A percentile compares a stretch with the other conserved stretches of the same genome.
Evolutionary conservation across 37 sponge, comb jelly and placozoan genomes (phyloP).

Genomic region (Tethya wilhelma): DNA sequence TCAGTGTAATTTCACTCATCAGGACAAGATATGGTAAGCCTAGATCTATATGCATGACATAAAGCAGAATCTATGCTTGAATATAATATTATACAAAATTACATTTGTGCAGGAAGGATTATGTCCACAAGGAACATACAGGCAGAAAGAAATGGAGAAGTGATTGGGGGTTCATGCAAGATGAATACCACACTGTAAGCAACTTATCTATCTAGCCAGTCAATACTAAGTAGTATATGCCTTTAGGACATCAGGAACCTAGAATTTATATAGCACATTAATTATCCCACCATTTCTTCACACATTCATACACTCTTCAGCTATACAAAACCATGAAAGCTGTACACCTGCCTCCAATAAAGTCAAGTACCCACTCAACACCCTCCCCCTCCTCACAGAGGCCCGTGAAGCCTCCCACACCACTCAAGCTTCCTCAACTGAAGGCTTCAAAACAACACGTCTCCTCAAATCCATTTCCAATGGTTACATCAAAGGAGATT

Average conservation of each 20-base stretch:
- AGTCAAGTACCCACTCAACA: neutral
- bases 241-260: neutral
- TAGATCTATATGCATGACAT: neutral
- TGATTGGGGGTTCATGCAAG: conserved; percentile 79
- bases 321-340: neutral
- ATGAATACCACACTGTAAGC: conserved; percentile 60
- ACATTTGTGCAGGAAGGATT: conserved; percentile 72
- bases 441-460: conserved; percentile 31
- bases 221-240: neutral
- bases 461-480: conserved; percentile 62
- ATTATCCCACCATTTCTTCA: neutral
- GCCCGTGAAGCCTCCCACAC: neutral
- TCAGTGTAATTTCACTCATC: conserved; percentile 31
- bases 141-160: conserved; percentile 58
- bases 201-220: neutral
- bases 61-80: neutral
- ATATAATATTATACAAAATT: neutral
- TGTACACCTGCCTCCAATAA: conserved; percentile 1
- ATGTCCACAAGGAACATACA: conserved; percentile 66
- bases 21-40: conserved; percentile 75
- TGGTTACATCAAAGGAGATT: conserved; percentile 64
- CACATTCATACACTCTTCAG: neutral
- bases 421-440: conserved; percentile 79
- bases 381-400: neutral
- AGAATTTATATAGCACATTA: too few species aligned